phyloP scores from a whole-genome alignment of 1,140 invertebrate species.

The Musca domestica region DNA sequence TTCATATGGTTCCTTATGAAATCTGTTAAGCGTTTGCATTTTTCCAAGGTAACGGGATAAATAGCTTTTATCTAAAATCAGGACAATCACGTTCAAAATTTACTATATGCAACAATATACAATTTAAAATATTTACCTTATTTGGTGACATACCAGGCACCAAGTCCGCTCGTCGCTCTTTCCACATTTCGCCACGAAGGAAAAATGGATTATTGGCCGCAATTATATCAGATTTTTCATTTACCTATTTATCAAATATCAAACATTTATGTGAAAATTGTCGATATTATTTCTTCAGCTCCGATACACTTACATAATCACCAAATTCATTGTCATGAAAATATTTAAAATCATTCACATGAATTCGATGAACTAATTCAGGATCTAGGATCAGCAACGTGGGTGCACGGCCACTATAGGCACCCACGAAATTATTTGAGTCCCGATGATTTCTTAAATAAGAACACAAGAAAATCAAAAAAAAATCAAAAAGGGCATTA shows the following conservation, averaged over 20 bases:
- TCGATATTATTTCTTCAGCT: too few relatives aligned
- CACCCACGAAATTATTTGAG: slow-evolving; percentile 40
- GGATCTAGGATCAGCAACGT: slow-evolving; percentile 56
- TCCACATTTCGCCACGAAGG: slow-evolving; percentile 57
- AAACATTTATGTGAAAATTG: too few relatives aligned
- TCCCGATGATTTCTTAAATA: slow-evolving; percentile 39
- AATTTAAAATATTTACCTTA: too few relatives aligned
- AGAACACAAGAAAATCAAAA: too few relatives aligned
- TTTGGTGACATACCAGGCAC: too few relatives aligned
- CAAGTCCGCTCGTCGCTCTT: slow-evolving; percentile 51
- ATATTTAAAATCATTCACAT: slow-evolving; percentile 56
- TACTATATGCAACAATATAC: too few relatives aligned
- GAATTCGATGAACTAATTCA: slow-evolving; percentile 55
- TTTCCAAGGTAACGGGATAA: slow-evolving; percentile 43
- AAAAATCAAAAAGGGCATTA: too few relatives aligned
- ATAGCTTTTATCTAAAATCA: slow-evolving; percentile 37
- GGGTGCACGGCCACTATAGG: slow-evolving; percentile 35
- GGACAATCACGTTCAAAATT: too few relatives aligned
- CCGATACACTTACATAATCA: slow-evolving; percentile 9
- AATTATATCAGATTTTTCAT: too few relatives aligned
- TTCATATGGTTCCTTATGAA: slow-evolving; percentile 39
- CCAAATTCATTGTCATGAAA: slow-evolving; percentile 51
- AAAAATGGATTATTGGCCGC: slow-evolving; percentile 53
- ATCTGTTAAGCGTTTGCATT: slow-evolving; percentile 37
- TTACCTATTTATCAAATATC: background rate